Evolutionary conservation across 2,797 vertebrate genomes (phyloP), one percentile per base, ranked within the genome.

Genomic region (Meda fulgida): DNA sequence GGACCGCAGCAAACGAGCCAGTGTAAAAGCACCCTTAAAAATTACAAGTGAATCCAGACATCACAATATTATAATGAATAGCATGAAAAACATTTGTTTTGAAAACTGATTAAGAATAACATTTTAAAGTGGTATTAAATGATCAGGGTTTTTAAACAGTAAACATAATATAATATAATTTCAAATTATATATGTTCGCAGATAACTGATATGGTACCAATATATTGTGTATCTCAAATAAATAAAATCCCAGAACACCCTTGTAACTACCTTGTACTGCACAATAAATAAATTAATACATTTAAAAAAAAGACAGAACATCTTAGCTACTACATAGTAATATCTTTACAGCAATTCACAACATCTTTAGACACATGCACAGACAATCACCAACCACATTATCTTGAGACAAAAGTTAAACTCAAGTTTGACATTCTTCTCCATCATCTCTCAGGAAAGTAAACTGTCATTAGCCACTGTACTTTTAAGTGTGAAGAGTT

Each of bases 401-500:
- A 40, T 78, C 23, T 8, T 78, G 7, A 40, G 73, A 40, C 6
- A 19, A 43, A 40, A 26, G 16, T 46, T 65, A 51, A 43, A 65
- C 38, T 80, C 40, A 5, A 67, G 1, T 48, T 80, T 48, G 60
- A 34, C 78, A 65, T 51, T 67, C 19, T 75, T 38, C 55, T 63
- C 11, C 13, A 31, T 58, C 48, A 10, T 65, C 55, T 75, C 16
- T 58, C 66, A 72, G 40, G 80, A 3, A 13, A 53, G 78, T 86
- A 87, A 87, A 91, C 82, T 70, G 53, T 83, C 77, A 66, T 87
- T 72, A 88, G 55, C 31, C 83, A 58, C 26, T 63, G 11, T 63
- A 63, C 55, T 86, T 89, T 69, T 34, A 67, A 43, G 80, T 85
- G 36, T 48, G 77, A 80, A 40, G 84, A 86, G 80, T 66, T 86